Conservation (phyloP, 1,140 invertebrate genomes). For the Drosophila punjabiensis region DNA sequence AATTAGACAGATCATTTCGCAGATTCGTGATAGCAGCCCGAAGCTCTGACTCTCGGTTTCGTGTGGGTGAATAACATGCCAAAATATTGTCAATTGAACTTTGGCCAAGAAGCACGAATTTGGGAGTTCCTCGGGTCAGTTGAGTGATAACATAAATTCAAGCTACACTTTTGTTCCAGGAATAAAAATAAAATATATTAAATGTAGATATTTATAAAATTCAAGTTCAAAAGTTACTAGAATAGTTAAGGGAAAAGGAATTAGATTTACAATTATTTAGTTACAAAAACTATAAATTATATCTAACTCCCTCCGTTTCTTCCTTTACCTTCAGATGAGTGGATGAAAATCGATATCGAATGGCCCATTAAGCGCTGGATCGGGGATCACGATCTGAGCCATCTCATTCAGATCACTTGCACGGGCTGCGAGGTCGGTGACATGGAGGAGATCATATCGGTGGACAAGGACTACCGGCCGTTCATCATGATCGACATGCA, state of each 20-base stretch:
- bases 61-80: conserved; percentile 74
- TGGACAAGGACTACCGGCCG: conserved; percentile 88
- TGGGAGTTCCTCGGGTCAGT: conserved; percentile 48
- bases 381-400: conserved; percentile 88
- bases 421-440: conserved; percentile 89
- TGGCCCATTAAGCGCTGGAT: conserved; percentile 91
- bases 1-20: conserved; percentile 58
- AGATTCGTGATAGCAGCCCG: conserved; percentile 47
- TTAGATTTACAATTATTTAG: neutral
- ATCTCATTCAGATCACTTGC: conserved; percentile 91
- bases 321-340: conserved; percentile 88
- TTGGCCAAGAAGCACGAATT: conserved; percentile 34
- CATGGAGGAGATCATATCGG: conserved; percentile 86
- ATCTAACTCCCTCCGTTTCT: conserved; percentile 13
- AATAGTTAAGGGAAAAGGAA: neutral
- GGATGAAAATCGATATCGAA: conserved; percentile 91
- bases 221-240: neutral
- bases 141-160: conserved; percentile 34
- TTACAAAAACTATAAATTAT: neutral
- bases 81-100: conserved; percentile 53
- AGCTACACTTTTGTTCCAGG: neutral
- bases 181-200: neutral
- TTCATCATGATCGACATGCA: conserved; percentile 91
- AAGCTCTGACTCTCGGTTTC: conserved; percentile 16
- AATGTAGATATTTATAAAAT: neutral